Evolutionary conservation across 2,113 vertebrate genomes (phyloP).

Genomic region (Otocyon megalotis): DNA sequence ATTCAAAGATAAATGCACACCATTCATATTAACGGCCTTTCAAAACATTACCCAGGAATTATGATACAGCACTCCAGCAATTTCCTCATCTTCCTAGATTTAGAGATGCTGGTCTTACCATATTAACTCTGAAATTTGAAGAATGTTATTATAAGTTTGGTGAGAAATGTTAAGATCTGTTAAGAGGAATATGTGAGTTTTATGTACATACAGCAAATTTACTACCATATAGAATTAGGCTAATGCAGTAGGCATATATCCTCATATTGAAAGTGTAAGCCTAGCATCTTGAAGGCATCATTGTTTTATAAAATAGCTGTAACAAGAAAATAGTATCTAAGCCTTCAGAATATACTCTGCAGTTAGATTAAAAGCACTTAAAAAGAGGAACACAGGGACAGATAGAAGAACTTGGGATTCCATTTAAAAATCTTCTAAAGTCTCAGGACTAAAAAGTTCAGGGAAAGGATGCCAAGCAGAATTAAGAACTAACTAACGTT

Average conservation of each 20-base stretch:
- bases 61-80: neutral
- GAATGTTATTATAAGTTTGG: neutral
- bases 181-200: neutral
- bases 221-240: neutral
- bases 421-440: conserved; percentile 15
- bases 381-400: neutral
- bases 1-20: neutral
- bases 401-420: neutral
- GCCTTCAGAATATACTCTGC: neutral
- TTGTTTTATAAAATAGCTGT: conserved; percentile 33
- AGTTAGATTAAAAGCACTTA: neutral
- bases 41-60: neutral
- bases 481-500: neutral
- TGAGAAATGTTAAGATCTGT: neutral
- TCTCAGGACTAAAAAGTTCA: neutral
- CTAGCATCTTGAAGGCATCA: neutral
- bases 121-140: conserved; percentile 20
- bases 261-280: neutral
- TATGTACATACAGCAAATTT: neutral
- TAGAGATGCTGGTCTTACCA: neutral
- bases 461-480: neutral
- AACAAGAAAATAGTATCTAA: neutral
- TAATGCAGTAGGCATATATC: neutral
- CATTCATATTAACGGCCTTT: conserved; percentile 37
- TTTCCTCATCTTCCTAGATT: neutral